A percentile compares a stretch with the other conserved stretches of the same genome.
Conservation (phyloP, 2,797 vertebrate species). For the Tokudaia muenninki region DNA sequence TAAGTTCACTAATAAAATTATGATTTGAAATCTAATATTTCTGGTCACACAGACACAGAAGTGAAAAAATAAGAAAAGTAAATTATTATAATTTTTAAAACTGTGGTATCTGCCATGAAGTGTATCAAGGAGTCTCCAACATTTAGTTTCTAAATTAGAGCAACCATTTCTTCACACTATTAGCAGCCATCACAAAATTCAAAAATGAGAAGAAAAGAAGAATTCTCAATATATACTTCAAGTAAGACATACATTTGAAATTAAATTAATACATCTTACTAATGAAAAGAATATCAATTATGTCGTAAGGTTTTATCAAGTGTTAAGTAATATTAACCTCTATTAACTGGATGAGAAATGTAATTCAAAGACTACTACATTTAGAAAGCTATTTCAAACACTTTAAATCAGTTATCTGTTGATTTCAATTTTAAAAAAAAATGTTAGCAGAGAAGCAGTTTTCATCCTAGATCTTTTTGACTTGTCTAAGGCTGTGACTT, state of each 20-base stretch:
- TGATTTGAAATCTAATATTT: not conserved
- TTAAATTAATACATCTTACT: constrained; percentile 41
- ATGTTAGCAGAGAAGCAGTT: not conserved
- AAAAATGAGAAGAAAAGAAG: not conserved
- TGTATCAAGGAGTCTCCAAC: not conserved
- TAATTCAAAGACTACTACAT: constrained; percentile 12
- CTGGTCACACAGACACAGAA: not conserved
- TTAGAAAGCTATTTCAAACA: constrained; percentile 53
- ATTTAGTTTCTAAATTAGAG: not conserved
- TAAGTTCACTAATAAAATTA: not conserved
- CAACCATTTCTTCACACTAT: not conserved
- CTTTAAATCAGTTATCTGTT: not conserved
- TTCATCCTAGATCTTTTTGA: constrained; percentile 26
- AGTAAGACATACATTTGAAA: constrained; percentile 1
- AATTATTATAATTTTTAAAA: not conserved
- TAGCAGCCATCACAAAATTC: not conserved
- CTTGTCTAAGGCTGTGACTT: not conserved
- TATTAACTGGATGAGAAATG: constrained; percentile 29
- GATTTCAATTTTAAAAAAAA: not conserved
- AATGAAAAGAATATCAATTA: constrained; percentile 43
- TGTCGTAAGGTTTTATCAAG: constrained; percentile 51
- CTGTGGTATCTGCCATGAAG: not conserved
- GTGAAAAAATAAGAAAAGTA: not conserved
- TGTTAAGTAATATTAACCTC: not conserved
- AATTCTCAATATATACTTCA: constrained; percentile 13